Percentiles rank a stretch among this genome's conserved stretches.
phyloP scores from a whole-genome alignment of 2,888 invertebrate species.

The Agrotis ipsilon region DNA sequence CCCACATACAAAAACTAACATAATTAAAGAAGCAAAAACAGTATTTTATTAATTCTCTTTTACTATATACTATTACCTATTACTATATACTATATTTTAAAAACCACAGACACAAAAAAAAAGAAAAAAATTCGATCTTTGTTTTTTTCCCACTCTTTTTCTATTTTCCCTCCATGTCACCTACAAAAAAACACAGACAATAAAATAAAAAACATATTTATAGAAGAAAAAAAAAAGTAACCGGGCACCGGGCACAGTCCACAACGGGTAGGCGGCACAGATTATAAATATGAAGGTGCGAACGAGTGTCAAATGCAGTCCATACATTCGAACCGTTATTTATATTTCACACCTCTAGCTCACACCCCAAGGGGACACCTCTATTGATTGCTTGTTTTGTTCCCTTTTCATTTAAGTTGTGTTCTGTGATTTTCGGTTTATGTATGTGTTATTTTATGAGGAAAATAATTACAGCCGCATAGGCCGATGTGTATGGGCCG shows the following conservation, averaged over 20 bases:
- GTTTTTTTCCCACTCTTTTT: too few species aligned
- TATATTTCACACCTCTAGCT: conserved; percentile 68
- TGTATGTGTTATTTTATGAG: conserved; percentile 12
- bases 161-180: neutral
- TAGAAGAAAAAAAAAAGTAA: conserved; percentile 28
- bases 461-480: too few species aligned
- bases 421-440: conserved; percentile 16
- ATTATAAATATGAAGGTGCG: conserved; percentile 71
- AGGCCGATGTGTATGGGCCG: too few species aligned
- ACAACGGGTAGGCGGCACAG: conserved; percentile 66
- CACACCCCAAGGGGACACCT: conserved; percentile 67
- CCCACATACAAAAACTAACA: too few species aligned
- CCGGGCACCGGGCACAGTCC: conserved; percentile 46
- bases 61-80: too few species aligned
- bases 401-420: conserved; percentile 26
- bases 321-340: conserved; percentile 60
- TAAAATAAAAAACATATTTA: conserved; percentile 33
- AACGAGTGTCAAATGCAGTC: conserved; percentile 65
- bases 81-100: too few species aligned
- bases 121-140: too few species aligned
- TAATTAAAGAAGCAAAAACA: too few species aligned
- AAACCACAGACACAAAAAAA: too few species aligned
- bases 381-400: conserved; percentile 63
- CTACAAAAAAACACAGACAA: conserved; percentile 23
- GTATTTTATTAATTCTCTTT: too few species aligned